Evolutionary conservation across 2,888 invertebrate genomes (phyloP).

Genomic region (Luperina testacea): DNA sequence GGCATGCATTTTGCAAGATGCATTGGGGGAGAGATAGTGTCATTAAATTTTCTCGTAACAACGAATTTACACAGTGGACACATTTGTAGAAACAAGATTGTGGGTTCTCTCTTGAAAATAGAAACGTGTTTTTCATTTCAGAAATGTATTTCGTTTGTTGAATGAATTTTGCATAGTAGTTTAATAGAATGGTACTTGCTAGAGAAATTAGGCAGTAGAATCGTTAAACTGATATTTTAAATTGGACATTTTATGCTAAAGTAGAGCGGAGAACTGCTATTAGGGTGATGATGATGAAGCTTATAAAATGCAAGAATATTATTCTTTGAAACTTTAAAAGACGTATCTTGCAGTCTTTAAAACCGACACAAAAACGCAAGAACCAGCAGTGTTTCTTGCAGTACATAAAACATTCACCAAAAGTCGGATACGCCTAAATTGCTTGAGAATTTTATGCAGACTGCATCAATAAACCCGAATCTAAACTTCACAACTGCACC

Average conservation of each 20-base stretch:
- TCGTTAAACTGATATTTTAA: background rate
- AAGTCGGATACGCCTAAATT: background rate
- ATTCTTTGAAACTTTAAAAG: background rate
- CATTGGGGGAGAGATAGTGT: slow-evolving; percentile 39
- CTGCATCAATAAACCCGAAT: slow-evolving; percentile 1
- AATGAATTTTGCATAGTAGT: background rate
- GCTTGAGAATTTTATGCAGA: background rate
- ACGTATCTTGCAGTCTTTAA: background rate
- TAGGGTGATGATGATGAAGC: background rate
- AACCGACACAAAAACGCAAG: background rate
- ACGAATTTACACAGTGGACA: slow-evolving; percentile 50
- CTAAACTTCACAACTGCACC: slow-evolving; percentile 18
- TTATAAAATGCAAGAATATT: background rate
- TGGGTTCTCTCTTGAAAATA: slow-evolving; percentile 7
- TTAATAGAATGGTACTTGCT: background rate
- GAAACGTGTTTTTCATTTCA: slow-evolving; percentile 9
- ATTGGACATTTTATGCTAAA: background rate
- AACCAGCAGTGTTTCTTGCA: too few species aligned
- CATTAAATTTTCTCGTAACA: slow-evolving; percentile 58
- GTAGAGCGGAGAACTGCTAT: background rate
- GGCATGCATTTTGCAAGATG: slow-evolving; percentile 46
- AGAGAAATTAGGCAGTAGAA: background rate
- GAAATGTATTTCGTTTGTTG: background rate
- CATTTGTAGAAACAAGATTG: slow-evolving; percentile 32
- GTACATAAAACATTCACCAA: background rate